These are phyloP conservation scores for Columba janthina DNA, from an alignment of 2,113 vertebrate genomes.

Conservation along the genomic window DNA sequence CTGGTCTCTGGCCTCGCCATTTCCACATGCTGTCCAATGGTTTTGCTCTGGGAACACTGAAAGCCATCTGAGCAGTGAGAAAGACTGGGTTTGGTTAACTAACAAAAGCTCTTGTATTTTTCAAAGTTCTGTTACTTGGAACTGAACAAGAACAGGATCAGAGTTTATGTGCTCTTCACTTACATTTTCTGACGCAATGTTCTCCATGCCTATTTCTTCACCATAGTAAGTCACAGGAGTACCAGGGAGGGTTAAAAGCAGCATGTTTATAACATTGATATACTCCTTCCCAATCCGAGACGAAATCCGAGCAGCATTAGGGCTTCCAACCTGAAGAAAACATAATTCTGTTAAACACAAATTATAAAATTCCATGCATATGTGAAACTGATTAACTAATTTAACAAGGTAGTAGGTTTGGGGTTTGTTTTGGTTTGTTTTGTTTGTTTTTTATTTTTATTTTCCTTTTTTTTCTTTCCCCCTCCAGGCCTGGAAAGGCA, in stretches of 20 bases:
- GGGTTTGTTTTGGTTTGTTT: neutral
- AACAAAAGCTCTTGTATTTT: neutral
- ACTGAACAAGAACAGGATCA: neutral
- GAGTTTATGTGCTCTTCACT: neutral
- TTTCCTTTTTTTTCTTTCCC: neutral
- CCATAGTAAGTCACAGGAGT: constrained; percentile 95
- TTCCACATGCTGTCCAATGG: neutral
- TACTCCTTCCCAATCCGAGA: constrained; percentile 84
- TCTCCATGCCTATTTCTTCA: constrained; percentile 96
- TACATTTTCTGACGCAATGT: constrained; percentile 42
- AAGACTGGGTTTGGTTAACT: neutral
- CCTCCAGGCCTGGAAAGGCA: neutral
- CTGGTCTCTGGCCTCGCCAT: neutral
- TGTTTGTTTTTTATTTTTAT: neutral
- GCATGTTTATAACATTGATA: constrained; percentile 86
- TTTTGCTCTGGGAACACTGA: neutral
- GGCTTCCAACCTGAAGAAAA: constrained; percentile 85
- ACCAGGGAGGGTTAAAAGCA: constrained; percentile 93
- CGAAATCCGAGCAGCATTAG: constrained; percentile 80
- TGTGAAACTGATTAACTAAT: neutral
- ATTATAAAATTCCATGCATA: neutral
- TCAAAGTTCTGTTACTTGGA: neutral
- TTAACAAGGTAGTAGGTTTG: neutral
- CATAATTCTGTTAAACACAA: neutral
- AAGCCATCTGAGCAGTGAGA: neutral